phyloP scores from a whole-genome alignment of 2,797 vertebrate genomes.

The Austrolebias charrua region DNA sequence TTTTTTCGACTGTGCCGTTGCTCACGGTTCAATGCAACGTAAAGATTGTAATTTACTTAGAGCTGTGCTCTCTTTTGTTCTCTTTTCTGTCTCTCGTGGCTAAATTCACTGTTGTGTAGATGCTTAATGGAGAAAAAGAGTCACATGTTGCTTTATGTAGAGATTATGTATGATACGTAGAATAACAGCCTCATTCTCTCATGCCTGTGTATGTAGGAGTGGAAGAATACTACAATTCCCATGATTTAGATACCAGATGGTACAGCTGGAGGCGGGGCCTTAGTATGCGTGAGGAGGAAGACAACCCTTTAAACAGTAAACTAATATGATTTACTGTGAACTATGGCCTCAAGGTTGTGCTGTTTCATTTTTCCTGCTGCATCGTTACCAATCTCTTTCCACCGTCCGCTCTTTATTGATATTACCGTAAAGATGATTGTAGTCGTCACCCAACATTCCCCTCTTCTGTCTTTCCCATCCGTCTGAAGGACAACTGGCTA shows the following conservation, averaged over 20 bases:
- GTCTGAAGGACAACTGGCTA: slow-evolving; percentile 34
- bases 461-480: slow-evolving; percentile 29
- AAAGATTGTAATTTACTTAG: slow-evolving; percentile 93
- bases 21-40: slow-evolving; percentile 90
- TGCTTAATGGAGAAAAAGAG: slow-evolving; percentile 73
- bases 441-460: slow-evolving; percentile 34
- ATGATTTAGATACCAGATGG: slow-evolving; percentile 78
- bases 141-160: slow-evolving; percentile 77
- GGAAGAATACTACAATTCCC: slow-evolving; percentile 74
- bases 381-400: slow-evolving; percentile 31
- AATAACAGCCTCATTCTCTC: slow-evolving; percentile 62
- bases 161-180: slow-evolving; percentile 75
- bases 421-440: slow-evolving; percentile 40
- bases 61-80: slow-evolving; percentile 84
- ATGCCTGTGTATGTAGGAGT: slow-evolving; percentile 64
- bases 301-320: slow-evolving; percentile 62
- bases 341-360: slow-evolving; percentile 52
- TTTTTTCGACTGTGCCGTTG: slow-evolving; percentile 78
- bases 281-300: slow-evolving; percentile 37
- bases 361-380: slow-evolving; percentile 33
- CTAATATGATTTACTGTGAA: slow-evolving; percentile 65
- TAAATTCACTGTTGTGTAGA: slow-evolving; percentile 90
- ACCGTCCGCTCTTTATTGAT: slow-evolving; percentile 44
- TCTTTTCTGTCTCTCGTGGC: slow-evolving; percentile 76
- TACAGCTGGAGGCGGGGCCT: slow-evolving; percentile 71